Conservation (phyloP, 2,888 invertebrate genomes). For the Brachypterus glaber region DNA sequence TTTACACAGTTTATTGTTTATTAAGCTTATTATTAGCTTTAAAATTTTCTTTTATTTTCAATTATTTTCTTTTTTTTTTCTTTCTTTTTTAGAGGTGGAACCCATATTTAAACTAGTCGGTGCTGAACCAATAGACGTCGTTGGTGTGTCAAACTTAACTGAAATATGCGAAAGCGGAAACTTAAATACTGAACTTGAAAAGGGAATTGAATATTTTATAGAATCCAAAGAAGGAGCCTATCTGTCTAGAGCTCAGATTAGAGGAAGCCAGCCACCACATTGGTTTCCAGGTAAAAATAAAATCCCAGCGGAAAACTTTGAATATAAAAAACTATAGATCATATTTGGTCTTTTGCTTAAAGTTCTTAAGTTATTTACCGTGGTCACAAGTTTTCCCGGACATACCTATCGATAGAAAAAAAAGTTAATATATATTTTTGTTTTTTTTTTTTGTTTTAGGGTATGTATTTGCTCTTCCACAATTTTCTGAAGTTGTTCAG, state of each 20-base stretch:
- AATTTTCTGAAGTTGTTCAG: neutral
- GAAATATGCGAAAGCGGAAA: conserved; percentile 19
- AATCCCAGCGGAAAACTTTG: too few relatives aligned
- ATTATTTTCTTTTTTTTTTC: conserved; percentile 2
- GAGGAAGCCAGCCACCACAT: conserved; percentile 33
- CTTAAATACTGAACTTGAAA: conserved; percentile 21
- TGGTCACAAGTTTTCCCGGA: too few relatives aligned
- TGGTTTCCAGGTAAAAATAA: conserved; percentile 35
- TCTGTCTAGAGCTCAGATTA: conserved; percentile 33
- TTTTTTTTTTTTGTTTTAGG: conserved; percentile 1
- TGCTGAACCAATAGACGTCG: conserved; percentile 25
- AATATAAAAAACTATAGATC: too few relatives aligned
- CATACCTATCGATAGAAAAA: too few relatives aligned
- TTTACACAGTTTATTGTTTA: too few relatives aligned
- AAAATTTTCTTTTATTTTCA: too few relatives aligned
- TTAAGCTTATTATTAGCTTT: too few relatives aligned
- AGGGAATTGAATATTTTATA: conserved; percentile 34
- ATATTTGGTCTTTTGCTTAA: too few relatives aligned
- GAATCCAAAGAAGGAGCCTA: conserved; percentile 33
- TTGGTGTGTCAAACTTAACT: conserved; percentile 22
- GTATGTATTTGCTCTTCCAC: neutral
- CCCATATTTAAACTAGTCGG: conserved; percentile 27
- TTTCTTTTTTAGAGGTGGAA: conserved; percentile 22
- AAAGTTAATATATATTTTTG: too few relatives aligned
- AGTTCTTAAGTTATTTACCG: too few relatives aligned